Evolutionary conservation across 2,888 invertebrate genomes (phyloP).

Genomic region (Synergus japonicus): DNA sequence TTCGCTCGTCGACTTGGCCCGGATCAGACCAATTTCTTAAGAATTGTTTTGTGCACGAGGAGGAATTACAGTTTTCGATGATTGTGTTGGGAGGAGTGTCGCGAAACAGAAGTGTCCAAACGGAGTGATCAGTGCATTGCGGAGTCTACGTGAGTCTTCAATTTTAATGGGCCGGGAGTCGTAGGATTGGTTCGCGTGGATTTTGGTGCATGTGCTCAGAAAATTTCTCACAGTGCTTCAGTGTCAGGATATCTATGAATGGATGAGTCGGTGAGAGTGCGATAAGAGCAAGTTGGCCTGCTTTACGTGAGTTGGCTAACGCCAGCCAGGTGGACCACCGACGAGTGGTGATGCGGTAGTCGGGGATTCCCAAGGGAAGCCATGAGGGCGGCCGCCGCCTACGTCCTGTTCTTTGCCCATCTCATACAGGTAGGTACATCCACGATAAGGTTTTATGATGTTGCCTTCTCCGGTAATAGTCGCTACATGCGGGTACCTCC

Average conservation of each 20-base stretch:
- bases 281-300: conserved; percentile 15
- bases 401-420: conserved; percentile 77
- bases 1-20: not conserved
- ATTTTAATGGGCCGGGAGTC: not conserved
- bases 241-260: conserved; percentile 9
- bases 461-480: not conserved
- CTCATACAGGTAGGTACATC: conserved; percentile 73
- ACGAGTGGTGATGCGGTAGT: conserved; percentile 77
- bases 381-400: conserved; percentile 78
- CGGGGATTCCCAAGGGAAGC: conserved; percentile 76
- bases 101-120: conserved; percentile 17
- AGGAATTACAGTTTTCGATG: conserved; percentile 2
- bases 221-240: conserved; percentile 31
- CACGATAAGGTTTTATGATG: conserved; percentile 17
- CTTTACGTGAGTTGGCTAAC: conserved; percentile 19
- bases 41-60: not conserved
- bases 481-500: conserved; percentile 10
- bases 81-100: conserved; percentile 21
- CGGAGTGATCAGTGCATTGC: conserved; percentile 11
- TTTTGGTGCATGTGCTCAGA: conserved; percentile 7
- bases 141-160: no score
- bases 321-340: conserved; percentile 59
- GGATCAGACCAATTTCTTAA: not conserved
- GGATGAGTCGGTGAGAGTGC: conserved; percentile 30
- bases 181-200: not conserved